Evolutionary conservation across 2,888 invertebrate species (phyloP), one percentile per base, ranked within the genome.

Genomic region (Coleophora flavipennella): DNA sequence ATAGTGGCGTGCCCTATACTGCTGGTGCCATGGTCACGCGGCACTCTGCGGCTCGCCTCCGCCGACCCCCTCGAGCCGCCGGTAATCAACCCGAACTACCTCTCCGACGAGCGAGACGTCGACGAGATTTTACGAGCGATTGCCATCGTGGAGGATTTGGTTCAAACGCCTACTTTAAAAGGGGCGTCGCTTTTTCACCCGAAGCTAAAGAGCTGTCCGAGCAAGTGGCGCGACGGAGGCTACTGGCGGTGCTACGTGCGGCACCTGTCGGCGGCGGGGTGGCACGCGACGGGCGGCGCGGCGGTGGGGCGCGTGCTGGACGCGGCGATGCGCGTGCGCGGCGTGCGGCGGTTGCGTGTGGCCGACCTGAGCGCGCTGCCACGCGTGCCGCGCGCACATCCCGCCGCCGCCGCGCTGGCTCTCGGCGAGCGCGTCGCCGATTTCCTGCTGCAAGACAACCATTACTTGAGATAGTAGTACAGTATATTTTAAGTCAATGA

Each of bases 201-300:
- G 31, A 33, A 51, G 4, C 33, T 75, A 2, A 46, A 56, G 6
- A 65, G 49, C 0, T 77, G 77, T 40, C 62, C 66, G 2, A n/a
- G 31, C 8, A 67, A 39, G 37, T 6, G 11, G 8, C 11, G 3
- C 33, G 50, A 2, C 55, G 75, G 45, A 1, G 45, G 31, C 2
- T 76, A 76, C 53, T 74, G 70, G 73, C 46, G 45, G 10, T 76
- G 77, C 46, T 75, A 70, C 53, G 52, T 43, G 34, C 59, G 67
- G 10, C 68, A 74, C 45, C 55, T 76, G 67, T 71, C 76, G 39
- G 52, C 51, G 32, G 44, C 67, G 20, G 63, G 57, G 39, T 64
- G 51, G 47, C 76, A 76, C 49, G 57, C 74, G 20, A 59, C 51
- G 40, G 76, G 77, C 32, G 64, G 73, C 36, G 54, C 59, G 28